Conservation (phyloP, 2,113 vertebrate species). For the Ptilonorhynchus violaceus region DNA sequence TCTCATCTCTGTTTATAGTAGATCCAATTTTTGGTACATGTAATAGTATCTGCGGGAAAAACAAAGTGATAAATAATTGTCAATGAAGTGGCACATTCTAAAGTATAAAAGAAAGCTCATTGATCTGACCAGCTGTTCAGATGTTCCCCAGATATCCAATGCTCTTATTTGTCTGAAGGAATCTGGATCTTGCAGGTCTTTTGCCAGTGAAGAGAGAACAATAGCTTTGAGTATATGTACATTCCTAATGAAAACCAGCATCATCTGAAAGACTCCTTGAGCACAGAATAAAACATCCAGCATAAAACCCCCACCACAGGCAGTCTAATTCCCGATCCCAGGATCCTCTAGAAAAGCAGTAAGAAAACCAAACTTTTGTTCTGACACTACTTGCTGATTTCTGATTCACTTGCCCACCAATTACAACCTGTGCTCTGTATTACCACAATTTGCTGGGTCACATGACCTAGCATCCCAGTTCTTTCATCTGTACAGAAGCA, state of each 20-base stretch:
- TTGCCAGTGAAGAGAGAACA: background rate
- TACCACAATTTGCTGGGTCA: background rate
- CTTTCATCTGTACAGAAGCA: background rate
- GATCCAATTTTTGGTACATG: background rate
- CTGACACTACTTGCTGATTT: background rate
- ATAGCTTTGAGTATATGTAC: background rate
- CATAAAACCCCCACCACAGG: background rate
- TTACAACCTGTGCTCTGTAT: background rate
- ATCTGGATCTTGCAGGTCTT: background rate
- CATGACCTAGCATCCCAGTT: background rate
- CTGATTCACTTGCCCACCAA: background rate
- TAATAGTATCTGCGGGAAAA: conserved; percentile 26
- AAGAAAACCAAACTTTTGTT: background rate
- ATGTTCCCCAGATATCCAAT: background rate
- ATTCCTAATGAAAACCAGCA: background rate
- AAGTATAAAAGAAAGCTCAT: background rate
- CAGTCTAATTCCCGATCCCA: background rate
- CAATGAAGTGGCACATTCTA: background rate
- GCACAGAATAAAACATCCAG: background rate
- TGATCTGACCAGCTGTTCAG: background rate
- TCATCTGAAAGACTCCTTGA: background rate
- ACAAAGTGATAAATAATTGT: background rate
- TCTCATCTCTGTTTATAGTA: background rate
- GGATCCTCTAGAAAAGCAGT: background rate
- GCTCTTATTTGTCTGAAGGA: background rate